These are phyloP conservation scores for Phoeniculus purpureus DNA, from an alignment of 2,797 vertebrate genomes.

Conservation along the genomic window DNA sequence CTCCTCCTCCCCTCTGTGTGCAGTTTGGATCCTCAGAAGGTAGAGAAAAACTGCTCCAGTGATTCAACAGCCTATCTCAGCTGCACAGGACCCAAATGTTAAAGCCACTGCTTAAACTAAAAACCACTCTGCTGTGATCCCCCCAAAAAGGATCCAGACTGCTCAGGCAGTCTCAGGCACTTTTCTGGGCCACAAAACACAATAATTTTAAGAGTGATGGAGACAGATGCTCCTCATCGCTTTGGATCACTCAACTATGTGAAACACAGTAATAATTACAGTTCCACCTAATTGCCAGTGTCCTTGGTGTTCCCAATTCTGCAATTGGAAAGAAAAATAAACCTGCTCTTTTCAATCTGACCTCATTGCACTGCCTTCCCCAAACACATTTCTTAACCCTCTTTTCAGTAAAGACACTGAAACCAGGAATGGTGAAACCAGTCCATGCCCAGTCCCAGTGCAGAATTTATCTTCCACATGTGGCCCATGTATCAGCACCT, in stretches of 20 bases:
- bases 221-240: neutral
- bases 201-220: neutral
- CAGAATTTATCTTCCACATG: neutral
- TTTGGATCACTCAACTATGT: neutral
- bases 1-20: neutral
- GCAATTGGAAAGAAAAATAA: conserved; percentile 23
- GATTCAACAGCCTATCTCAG: neutral
- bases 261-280: neutral
- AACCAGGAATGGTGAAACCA: neutral
- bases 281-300: neutral
- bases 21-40: neutral
- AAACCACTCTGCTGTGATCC: conserved; percentile 1
- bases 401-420: neutral
- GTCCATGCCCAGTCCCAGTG: neutral
- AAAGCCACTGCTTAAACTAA: neutral
- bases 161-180: neutral
- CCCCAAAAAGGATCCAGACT: neutral
- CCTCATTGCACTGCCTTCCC: neutral
- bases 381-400: neutral
- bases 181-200: neutral
- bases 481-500: neutral
- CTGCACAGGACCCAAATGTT: neutral
- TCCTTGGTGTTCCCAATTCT: neutral
- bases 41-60: neutral
- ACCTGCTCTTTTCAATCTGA: neutral